These are phyloP conservation scores for Oreochromis mossambicus DNA, from an alignment of 2,797 vertebrate species.

Conservation along the genomic window DNA sequence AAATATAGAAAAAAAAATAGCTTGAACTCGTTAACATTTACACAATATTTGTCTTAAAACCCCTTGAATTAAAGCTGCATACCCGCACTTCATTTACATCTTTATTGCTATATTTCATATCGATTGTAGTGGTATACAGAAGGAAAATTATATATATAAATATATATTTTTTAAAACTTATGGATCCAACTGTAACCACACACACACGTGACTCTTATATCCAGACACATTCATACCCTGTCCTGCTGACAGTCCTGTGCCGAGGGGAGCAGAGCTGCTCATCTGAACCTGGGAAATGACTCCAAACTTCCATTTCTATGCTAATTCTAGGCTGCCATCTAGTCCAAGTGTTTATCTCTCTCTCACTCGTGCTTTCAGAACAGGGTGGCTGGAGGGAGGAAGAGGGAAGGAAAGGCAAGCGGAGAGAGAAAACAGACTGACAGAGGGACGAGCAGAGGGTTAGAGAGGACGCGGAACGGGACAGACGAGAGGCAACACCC, in stretches of 20 bases:
- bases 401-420: conserved; percentile 5
- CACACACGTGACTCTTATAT: background rate
- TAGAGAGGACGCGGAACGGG: conserved; percentile 20
- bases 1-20: background rate
- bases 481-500: conserved; percentile 56
- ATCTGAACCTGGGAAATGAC: conserved; percentile 71
- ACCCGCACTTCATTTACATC: background rate
- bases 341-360: conserved; percentile 70
- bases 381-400: conserved; percentile 24
- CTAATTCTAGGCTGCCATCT: conserved; percentile 67
- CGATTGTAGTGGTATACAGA: background rate
- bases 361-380: conserved; percentile 37
- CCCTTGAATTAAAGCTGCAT: background rate
- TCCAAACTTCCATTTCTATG: conserved; percentile 78
- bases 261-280: conserved; percentile 58
- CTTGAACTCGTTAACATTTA: background rate
- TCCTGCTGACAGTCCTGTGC: conserved; percentile 52
- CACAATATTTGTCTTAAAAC: background rate
- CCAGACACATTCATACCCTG: conserved; percentile 11
- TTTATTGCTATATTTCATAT: background rate
- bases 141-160: background rate
- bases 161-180: background rate
- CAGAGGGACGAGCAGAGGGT: conserved; percentile 37
- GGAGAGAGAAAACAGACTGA: conserved; percentile 37
- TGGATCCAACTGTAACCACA: background rate